Evolutionary conservation across 2,888 invertebrate genomes (phyloP).

Genomic region (Aphrophora alni): DNA sequence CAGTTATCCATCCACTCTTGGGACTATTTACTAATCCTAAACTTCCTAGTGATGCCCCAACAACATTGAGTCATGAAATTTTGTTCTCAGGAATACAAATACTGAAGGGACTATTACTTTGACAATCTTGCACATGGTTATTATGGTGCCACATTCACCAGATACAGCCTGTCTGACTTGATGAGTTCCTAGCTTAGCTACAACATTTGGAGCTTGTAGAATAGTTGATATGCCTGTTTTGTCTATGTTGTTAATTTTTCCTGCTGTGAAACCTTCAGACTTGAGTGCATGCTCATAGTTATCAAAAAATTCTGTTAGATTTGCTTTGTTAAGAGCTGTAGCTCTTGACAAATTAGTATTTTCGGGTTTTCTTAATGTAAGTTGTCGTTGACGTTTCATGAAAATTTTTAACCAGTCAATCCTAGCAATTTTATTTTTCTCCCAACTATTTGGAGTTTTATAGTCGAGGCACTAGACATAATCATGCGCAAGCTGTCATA

Average conservation of each 20-base stretch:
- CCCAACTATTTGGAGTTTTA: slow-evolving; percentile 21
- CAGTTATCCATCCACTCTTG: too few relatives aligned
- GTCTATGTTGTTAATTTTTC: slow-evolving; percentile 15
- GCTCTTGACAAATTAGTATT: neutral
- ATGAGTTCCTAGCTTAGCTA: slow-evolving; percentile 19
- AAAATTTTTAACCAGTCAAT: slow-evolving; percentile 27
- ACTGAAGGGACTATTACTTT: slow-evolving; percentile 13
- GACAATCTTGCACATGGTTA: slow-evolving; percentile 9
- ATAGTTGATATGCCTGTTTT: slow-evolving; percentile 15
- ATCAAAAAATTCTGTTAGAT: slow-evolving; percentile 18
- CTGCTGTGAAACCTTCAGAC: neutral
- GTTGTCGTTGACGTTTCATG: slow-evolving; percentile 8
- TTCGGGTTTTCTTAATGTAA: slow-evolving; percentile 11
- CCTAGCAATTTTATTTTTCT: slow-evolving; percentile 25
- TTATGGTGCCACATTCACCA: neutral
- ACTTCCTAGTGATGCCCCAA: too few relatives aligned
- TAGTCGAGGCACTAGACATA: neutral
- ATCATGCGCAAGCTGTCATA: slow-evolving; percentile 33
- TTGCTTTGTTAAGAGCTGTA: slow-evolving; percentile 12
- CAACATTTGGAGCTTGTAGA: slow-evolving; percentile 23
- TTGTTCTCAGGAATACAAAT: too few relatives aligned
- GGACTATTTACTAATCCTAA: too few relatives aligned
- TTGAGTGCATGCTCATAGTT: neutral
- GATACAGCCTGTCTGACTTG: slow-evolving; percentile 23
- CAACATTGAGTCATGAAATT: too few relatives aligned